Conservation (phyloP, 2,797 vertebrate genomes). For the Pipistrellus kuhlii region DNA sequence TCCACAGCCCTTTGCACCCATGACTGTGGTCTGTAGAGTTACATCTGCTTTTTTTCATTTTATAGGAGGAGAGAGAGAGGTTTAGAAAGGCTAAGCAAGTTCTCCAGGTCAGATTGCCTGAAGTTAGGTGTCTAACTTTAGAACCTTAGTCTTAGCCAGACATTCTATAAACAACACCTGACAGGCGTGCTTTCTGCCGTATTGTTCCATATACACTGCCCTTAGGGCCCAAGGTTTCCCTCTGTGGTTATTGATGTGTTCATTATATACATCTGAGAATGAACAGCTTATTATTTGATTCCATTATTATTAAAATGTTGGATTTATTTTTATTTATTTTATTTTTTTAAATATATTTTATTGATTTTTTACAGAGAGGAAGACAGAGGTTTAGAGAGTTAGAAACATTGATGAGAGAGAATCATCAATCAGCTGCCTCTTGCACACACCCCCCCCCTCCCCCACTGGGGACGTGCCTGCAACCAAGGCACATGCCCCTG, state of each 20-base stretch:
- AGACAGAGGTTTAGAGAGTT: too few relatives aligned
- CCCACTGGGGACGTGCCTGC: too few relatives aligned
- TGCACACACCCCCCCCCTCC: too few relatives aligned
- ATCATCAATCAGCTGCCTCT: too few relatives aligned
- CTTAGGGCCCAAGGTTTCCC: neutral
- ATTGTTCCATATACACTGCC: neutral
- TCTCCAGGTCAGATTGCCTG: neutral
- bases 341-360: too few relatives aligned
- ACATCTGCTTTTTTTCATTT: neutral
- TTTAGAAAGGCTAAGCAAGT: neutral
- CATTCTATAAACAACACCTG: neutral
- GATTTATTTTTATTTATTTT: slow-evolving; percentile 20
- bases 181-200: neutral
- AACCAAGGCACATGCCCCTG: too few relatives aligned
- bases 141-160: neutral
- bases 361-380: too few relatives aligned
- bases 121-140: neutral
- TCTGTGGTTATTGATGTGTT: neutral
- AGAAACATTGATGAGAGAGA: too few relatives aligned
- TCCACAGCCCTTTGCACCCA: neutral
- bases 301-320: neutral
- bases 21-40: neutral
- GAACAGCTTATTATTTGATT: neutral
- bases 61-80: neutral
- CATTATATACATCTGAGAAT: neutral